Base-by-base conservation (phyloP, 2,888 invertebrate genomes). In the Ptychoptera contaminata region DNA sequence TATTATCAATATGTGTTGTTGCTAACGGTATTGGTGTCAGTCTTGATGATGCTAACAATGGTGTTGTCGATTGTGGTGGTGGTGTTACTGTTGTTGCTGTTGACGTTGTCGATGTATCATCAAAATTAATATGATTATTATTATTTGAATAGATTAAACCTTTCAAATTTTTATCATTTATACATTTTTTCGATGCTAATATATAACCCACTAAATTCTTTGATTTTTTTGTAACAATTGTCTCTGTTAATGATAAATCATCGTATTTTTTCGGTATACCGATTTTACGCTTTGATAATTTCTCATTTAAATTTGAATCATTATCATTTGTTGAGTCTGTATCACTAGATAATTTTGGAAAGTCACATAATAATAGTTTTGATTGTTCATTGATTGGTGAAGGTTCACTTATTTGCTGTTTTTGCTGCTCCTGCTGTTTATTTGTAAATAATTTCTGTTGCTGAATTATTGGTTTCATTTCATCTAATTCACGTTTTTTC, bases 211-310 rank as follows among this genome's bases (percentile, higher is more conserved):
- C 78, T 3, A 79, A 65, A n/a, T 72, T 74, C 56, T 80, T 79
- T 0, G 82, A 79, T 58, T 84, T 84, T 58, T 86, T 86, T 3
- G 84, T 81, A 1, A 85, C 84, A 43, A 85, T 83, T 0, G 84
- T 85, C 63, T 86, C 85, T 0, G 82, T 82, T 1, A 76, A 73
- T 50, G 74, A 73, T 5, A 70, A 71, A 46, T 72, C 73, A 16
- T 67, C 66, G 1, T 82, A 69, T 57, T 85, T 85, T 50, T 82
- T 77, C 0, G 86, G 87, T 51, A 84, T 69, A 0, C 85, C 85
- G 0, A 85, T 84, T 68, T 87, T 52, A 9, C 87, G 74, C 58
- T 86, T 81, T 0, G 79, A 35, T 35, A 42, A 35, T 12, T 42
- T 42, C 16, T 42, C 35, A 9, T 47, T 47, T n/a, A 48, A 50